Base-by-base conservation (phyloP, 2,113 vertebrate species). In the Proterorhinus semilunaris region DNA sequence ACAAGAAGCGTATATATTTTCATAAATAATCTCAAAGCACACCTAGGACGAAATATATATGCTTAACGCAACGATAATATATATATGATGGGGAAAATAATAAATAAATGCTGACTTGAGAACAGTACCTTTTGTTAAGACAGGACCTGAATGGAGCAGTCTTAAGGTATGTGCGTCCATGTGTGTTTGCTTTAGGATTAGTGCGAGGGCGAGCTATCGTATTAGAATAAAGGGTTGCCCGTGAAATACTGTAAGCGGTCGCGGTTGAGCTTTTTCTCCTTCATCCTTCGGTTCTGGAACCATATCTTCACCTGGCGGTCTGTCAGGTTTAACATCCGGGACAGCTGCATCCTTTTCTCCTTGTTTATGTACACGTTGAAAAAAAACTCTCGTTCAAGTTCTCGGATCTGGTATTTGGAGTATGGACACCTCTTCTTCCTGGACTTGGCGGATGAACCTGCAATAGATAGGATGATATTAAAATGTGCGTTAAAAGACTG, bases 341-440 rank as follows among this genome's bases (percentile, higher is more conserved):
- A 98, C 82, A 99, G 90, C 81, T 99, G 98, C 47, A 98, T 95
- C 76, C 98, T 96, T 90, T 99, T 99, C 88, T 99, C 98, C 93
- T 98, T 99, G 95, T 99, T 99, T 91, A 99, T 99, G 89, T 99
- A 99, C 77, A 99, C 98, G 82, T 98, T 99, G 95, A 99, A 99
- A 94, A 99, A 99, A 95, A 99, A 99, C 90, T 99, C 98, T 87
- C 98, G 94, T 94, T 99, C 98, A 94, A 99, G 96, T 96, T 99
- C 97, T 90, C 98, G 95, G 87, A 99, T 98, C 92, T 99, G 98
- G 86, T 97, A 98, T 93, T 99, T 99, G 87, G 96, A 93, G 84
- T 99, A 99, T 36, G 98, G 98, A 63, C 97, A 99, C 64, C 98
- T 94, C 91, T 99, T 99, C 93, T 99, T 99, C 89, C 96, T 94